Conservation (phyloP, 2,113 vertebrate genomes). For the Alosa alosa region DNA sequence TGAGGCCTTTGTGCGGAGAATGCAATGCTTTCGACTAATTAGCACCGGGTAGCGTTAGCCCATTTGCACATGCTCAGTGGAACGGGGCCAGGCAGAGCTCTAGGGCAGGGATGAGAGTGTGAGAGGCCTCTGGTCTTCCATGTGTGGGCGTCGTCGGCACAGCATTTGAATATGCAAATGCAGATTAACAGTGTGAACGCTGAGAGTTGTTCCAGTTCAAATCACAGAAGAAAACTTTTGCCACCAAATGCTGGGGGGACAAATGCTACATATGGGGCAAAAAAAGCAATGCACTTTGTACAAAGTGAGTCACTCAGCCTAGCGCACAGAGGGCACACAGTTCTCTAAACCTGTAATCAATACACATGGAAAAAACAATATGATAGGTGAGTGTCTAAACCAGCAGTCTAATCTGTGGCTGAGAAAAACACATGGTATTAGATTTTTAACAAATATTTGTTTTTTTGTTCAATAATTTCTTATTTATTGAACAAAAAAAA, state of each 20-base stretch:
- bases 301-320: not conserved
- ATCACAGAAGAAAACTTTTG: not conserved
- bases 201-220: not conserved
- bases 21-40: not conserved
- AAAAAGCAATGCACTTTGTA: not conserved
- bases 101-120: not conserved
- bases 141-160: not conserved
- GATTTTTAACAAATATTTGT: not conserved
- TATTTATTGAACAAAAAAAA: not conserved
- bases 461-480: not conserved
- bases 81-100: not conserved
- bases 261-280: not conserved
- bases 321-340: not conserved
- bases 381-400: not conserved
- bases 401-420: not conserved
- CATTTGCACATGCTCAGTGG: not conserved
- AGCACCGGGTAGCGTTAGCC: not conserved
- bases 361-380: not conserved
- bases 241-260: not conserved
- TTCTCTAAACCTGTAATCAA: not conserved
- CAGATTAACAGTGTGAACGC: not conserved
- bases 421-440: not conserved
- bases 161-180: constrained; percentile 2
- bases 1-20: not conserved
- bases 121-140: not conserved